phyloP scores from a whole-genome alignment of 2,113 vertebrate genomes.

The Nothoprocta pentlandii region DNA sequence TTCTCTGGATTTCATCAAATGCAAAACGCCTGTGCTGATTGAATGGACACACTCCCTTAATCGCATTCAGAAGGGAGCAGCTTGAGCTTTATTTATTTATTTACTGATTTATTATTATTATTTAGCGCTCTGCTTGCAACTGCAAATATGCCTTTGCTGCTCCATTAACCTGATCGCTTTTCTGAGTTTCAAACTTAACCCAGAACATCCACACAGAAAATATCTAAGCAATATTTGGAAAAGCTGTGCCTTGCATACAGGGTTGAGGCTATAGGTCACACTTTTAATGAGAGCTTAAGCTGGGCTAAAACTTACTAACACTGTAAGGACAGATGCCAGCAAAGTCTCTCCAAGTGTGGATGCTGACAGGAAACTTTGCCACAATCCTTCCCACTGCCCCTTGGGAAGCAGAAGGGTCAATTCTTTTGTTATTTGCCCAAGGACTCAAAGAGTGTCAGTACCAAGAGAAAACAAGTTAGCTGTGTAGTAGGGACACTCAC shows the following conservation, averaged over 20 bases:
- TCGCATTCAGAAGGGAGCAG: neutral
- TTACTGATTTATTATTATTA: constrained; percentile 60
- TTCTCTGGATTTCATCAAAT: constrained; percentile 49
- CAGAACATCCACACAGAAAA: constrained; percentile 15
- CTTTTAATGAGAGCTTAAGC: neutral
- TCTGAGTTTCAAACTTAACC: constrained; percentile 5
- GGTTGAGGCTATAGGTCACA: neutral
- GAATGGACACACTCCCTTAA: neutral
- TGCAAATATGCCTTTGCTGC: constrained; percentile 22
- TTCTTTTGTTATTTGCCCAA: too few species aligned
- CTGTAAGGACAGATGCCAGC: neutral
- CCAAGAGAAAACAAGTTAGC: neutral
- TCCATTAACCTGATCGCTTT: constrained; percentile 36
- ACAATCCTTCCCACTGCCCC: neutral
- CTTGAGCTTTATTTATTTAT: constrained; percentile 44
- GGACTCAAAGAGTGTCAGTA: neutral
- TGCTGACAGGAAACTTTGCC: neutral
- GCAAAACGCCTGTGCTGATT: neutral
- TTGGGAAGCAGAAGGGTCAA: neutral
- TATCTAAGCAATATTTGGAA: neutral
- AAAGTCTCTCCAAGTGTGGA: neutral
- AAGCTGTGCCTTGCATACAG: neutral
- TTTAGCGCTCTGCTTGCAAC: constrained; percentile 42
- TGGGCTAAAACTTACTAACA: neutral
- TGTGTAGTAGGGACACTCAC: neutral